Percentiles rank a stretch among this genome's conserved stretches.
Evolutionary conservation across 2,888 invertebrate genomes (phyloP).

Genomic region (Nebria salina): DNA sequence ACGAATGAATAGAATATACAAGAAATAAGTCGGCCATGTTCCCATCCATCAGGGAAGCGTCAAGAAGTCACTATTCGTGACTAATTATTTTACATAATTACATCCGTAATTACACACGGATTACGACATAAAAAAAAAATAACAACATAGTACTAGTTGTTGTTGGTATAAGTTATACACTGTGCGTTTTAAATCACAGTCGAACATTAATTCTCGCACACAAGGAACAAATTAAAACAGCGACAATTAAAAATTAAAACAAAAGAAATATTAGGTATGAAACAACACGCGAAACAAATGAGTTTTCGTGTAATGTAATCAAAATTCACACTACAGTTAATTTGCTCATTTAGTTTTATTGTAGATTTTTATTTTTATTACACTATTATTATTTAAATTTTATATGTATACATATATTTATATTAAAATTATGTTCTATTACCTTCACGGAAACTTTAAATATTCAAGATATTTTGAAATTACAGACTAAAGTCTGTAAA

Average conservation of each 20-base stretch:
- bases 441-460: no score
- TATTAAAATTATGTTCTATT: no score
- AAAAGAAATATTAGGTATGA: background rate
- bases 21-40: constrained; percentile 6
- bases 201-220: background rate
- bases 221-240: constrained; percentile 13
- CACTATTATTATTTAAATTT: background rate
- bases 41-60: background rate
- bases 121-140: constrained; percentile 7
- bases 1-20: background rate
- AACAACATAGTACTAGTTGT: background rate
- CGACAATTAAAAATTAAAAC: constrained; percentile 13
- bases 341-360: background rate
- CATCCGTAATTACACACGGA: constrained; percentile 42
- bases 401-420: background rate
- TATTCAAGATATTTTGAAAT: no score
- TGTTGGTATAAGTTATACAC: background rate
- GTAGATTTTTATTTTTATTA: background rate
- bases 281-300: constrained; percentile 13
- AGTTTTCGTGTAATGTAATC: constrained; percentile 9
- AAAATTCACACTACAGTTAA: background rate
- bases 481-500: no score
- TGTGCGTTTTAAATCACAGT: background rate
- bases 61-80: constrained; percentile 24
- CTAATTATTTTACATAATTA: constrained; percentile 45